Base-by-base conservation (phyloP, 2,888 invertebrate genomes). In the Gibbula magus region DNA sequence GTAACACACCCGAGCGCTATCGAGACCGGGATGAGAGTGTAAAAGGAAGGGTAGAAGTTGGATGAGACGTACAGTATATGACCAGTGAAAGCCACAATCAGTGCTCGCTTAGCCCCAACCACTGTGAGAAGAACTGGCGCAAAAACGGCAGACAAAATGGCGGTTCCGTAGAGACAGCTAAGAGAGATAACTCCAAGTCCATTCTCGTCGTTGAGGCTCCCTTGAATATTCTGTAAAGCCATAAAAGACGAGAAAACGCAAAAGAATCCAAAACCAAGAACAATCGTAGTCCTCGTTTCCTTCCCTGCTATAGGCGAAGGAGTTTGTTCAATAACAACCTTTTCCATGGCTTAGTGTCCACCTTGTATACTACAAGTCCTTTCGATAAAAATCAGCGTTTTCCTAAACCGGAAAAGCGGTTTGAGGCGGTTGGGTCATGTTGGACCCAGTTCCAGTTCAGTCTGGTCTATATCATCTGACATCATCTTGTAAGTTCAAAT, bases 201-300 rank as follows among this genome's bases (percentile, higher is more conserved):
- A 13, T 79, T 83, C 76, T 85, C 85, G 39, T 86, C 84, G 81
- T 90, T 87, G 32, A 90, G 77, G 53, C 88, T 87, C 52, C 88
- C 89, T 81, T 90, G 90, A n/a, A 90, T 82, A 66, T 88, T 89
- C 82, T 91, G 91, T 13, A 91, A 83, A 4, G 90, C 89, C 61
- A 61, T 29, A 18, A 29, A 61, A 3, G 61, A 61, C 29, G 61
- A 1, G 29, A 61, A 61, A 16, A 61, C 61, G 25, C 25, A 61
- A 13, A 61, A 29, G 61, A 61, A 61, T n/a, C 61, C 61, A 25
- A 61, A 29, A 29, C 61, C 61, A 61, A 61, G 61, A 29, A 61
- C 29, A 3, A 61, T 8, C 2, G 61, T 61, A 22, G 25, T 61
- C 61, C 29, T 8, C 13, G 29, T 61, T n/a, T 61, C 61, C 61